Base-by-base conservation (phyloP, 30 jellyfish, hydroid and myxozoan genomes). In the Cassiopea andromeda region DNA sequence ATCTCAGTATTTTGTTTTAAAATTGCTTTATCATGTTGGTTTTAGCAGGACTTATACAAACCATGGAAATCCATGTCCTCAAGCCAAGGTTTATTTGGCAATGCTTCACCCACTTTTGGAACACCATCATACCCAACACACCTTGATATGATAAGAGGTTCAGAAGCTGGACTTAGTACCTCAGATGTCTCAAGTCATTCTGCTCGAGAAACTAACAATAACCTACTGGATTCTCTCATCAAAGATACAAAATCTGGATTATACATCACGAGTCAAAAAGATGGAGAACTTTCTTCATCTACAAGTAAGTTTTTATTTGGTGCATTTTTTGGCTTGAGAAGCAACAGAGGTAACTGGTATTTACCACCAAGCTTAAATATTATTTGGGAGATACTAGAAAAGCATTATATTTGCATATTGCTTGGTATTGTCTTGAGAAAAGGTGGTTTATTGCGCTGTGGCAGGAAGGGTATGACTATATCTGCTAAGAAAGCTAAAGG, bases 21-120 rank as follows among this genome's bases (percentile, higher is more conserved):
- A 3, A 54, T 54, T 54, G 12, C 64, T 54, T 3, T 54, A 3
- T 54, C 73, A 5, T 64, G 15, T 64, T 27, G 2, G 15, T 64
- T 14, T 64, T 17, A 5, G 15, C 27, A 64, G 73, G 73, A 64
- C 43, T 27, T 18, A 1, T 72, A 60, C 83, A 85, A 85, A 49
- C 93, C 93, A 27, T 85, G 93, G 93, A 85, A 85, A 64, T 85
- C 93, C 18, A 85, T 85, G 93, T 73, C 93, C 7, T 73, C 93
- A 2, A 71, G 87, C 60, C 84, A 78, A 71, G 93, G 87, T 5
- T 59, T 78, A 49, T 85, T 85, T 75, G 77, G 83, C 47, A 45
- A 44, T 50, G 78, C 93, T 3, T 85, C 93, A 73, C 93, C 93
- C 16, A 54, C 93, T 1, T 85, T 85, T 85, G 93, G 93, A 2